Conservation (phyloP, 2,797 vertebrate species). For the Leptodactylus fallax region DNA sequence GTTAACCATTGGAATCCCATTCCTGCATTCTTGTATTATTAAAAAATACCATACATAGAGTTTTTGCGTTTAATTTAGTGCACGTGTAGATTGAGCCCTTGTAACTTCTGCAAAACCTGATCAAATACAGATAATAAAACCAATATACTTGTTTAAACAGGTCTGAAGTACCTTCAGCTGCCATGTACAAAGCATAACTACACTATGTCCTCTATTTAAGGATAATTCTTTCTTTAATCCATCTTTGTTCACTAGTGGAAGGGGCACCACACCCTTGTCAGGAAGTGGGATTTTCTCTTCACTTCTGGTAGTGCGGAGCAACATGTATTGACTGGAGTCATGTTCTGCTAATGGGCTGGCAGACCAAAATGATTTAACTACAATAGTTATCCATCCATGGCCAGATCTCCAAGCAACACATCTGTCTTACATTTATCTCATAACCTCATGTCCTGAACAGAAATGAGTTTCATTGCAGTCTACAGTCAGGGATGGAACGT, state of each 20-base stretch:
- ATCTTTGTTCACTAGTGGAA: slow-evolving; percentile 22
- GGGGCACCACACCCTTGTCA: slow-evolving; percentile 13
- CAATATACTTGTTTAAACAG: not conserved
- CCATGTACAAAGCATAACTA: not conserved
- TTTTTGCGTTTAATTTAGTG: too few species aligned
- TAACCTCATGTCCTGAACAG: not conserved
- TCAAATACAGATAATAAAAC: slow-evolving; percentile 26
- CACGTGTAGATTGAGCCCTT: not conserved
- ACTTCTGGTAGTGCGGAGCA: not conserved
- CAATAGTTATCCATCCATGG: slow-evolving; percentile 36
- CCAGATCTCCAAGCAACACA: slow-evolving; percentile 26
- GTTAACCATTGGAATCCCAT: not conserved
- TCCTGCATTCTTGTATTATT: not conserved
- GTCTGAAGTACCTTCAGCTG: not conserved
- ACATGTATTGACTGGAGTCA: slow-evolving; percentile 37
- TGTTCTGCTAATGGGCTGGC: slow-evolving; percentile 19
- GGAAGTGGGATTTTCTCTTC: slow-evolving; percentile 11
- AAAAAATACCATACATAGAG: not conserved
- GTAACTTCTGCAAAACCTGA: not conserved
- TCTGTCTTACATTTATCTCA: slow-evolving; percentile 37
- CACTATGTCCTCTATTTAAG: not conserved
- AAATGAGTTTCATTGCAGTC: slow-evolving; percentile 29
- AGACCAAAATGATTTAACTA: slow-evolving; percentile 17
- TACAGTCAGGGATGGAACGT: not conserved
- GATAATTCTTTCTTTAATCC: slow-evolving; percentile 26